Percentiles rank a stretch among this genome's conserved stretches.
Evolutionary conservation across 2,888 invertebrate species (phyloP).

Genomic region (Andrena trimmerana): DNA sequence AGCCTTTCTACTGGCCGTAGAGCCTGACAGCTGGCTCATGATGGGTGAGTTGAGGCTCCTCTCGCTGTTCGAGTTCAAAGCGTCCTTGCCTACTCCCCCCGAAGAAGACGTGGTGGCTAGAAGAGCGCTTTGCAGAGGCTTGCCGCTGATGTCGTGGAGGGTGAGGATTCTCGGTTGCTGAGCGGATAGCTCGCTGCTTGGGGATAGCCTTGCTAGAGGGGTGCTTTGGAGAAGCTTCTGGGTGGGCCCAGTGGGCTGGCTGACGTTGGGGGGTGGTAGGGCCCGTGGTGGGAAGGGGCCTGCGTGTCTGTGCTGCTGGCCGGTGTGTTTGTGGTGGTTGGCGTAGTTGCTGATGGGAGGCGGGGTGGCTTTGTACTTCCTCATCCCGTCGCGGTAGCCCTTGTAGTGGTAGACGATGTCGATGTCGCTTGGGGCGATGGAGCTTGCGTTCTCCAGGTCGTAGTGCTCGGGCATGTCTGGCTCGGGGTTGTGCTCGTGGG

Average conservation of each 20-base stretch:
- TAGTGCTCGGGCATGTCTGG: slow-evolving; percentile 96
- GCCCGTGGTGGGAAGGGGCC: slow-evolving; percentile 91
- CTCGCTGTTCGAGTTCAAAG: slow-evolving; percentile 96
- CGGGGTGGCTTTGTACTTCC: slow-evolving; percentile 95
- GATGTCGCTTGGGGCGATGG: slow-evolving; percentile 98
- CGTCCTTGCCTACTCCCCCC: slow-evolving; percentile 94
- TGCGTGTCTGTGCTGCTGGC: slow-evolving; percentile 88
- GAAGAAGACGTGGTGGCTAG: slow-evolving; percentile 96
- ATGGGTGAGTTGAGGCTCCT: slow-evolving; percentile 96
- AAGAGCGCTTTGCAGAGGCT: slow-evolving; percentile 95
- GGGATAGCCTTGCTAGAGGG: slow-evolving; percentile 95
- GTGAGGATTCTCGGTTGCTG: slow-evolving; percentile 97
- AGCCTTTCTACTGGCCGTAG: slow-evolving; percentile 92
- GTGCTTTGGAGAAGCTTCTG: slow-evolving; percentile 94
- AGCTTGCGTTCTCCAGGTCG: slow-evolving; percentile 98
- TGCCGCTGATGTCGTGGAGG: slow-evolving; percentile 96
- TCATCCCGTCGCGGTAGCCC: slow-evolving; percentile 94
- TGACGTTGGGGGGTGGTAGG: slow-evolving; percentile 88
- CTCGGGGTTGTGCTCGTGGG: slow-evolving; percentile 90
- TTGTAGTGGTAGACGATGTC: slow-evolving; percentile 99
- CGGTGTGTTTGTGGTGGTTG: slow-evolving; percentile 90
- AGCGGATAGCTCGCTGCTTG: slow-evolving; percentile 95
- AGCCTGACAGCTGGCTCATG: slow-evolving; percentile 95
- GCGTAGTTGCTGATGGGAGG: slow-evolving; percentile 92
- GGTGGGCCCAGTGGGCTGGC: slow-evolving; percentile 87